Evolutionary conservation across 2,888 invertebrate species (phyloP), one percentile per base, ranked within the genome.

Genomic region (Euphydryas editha): DNA sequence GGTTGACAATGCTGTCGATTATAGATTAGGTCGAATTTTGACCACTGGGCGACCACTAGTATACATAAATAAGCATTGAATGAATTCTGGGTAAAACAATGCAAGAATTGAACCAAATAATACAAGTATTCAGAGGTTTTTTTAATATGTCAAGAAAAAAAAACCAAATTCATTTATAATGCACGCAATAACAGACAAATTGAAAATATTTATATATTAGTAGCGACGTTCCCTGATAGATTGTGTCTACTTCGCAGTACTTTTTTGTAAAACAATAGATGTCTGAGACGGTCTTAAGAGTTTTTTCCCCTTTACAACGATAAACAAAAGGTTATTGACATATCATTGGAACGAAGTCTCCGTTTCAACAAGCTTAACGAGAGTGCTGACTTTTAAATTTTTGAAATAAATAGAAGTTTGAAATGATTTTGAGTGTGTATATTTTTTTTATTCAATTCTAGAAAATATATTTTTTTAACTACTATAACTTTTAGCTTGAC

Each of bases 221-320:
- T n/a, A 21, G 20, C 49, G 21, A 42, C 57, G 49, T 49, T 54
- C 54, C 36, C 58, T 65, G 68, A 68, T 68, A 58, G 64, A 68
- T 68, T 61, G 55, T 30, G 44, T 64, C 54, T 59, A 39, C 46
- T 36, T 44, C 55, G 36, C 56, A 54, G 57, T 65, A 17, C 37
- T 67, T 49, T 59, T 30, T 63, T 11, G 8, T 47, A 30, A 59
- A 51, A 59, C 59, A 64, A 64, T 44, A 49, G 51, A 47, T 42
- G 64, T 64, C 59, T 51, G n/a, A 51, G 64, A 59, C 62, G 57
- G 62, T 51, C 51, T 51, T 24, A 59, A 59, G 64, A 51, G 51
- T 30, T 58, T 57, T 57, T 39, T 21, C 18, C 20, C 54, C 51
- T 63, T 47, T 51, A 57, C 36, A 42, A 49, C 59, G 58, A 58